phyloP scores from a whole-genome alignment of 2,113 vertebrate species.

The Ammospiza caudacuta region DNA sequence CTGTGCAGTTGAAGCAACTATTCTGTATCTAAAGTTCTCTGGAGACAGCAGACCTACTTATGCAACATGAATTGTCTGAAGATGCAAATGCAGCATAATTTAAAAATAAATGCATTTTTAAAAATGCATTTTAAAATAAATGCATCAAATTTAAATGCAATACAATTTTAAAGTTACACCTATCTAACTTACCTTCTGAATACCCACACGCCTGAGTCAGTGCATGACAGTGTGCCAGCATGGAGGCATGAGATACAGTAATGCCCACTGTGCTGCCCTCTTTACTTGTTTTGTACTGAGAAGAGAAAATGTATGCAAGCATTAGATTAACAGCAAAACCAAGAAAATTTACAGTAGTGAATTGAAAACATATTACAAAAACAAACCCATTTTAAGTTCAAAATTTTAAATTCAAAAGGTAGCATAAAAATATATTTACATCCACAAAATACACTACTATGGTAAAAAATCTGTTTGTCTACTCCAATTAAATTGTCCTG shows the following conservation, averaged over 20 bases:
- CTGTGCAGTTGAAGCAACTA: background rate
- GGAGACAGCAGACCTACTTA: background rate
- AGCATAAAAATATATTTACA: background rate
- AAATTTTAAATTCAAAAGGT: background rate
- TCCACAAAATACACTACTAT: background rate
- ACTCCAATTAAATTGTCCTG: background rate
- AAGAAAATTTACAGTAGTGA: background rate
- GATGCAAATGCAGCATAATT: background rate
- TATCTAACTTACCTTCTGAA: constrained; percentile 84
- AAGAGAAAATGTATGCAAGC: background rate
- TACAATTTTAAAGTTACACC: background rate
- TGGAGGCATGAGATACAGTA: constrained; percentile 86
- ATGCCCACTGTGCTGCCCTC: constrained; percentile 96
- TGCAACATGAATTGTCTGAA: background rate
- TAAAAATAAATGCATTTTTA: too few species aligned
- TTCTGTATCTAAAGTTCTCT: background rate
- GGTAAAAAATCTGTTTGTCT: background rate
- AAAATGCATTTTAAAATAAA: too few species aligned
- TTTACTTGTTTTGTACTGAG: constrained; percentile 95
- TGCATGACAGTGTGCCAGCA: constrained; percentile 90
- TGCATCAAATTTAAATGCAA: too few species aligned
- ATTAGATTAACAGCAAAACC: background rate
- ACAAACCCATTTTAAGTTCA: background rate
- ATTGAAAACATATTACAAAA: background rate
- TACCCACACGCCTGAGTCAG: constrained; percentile 94